These are phyloP conservation scores for Phataginus tricuspis DNA, from an alignment of 2,797 vertebrate genomes.

Conservation along the genomic window DNA sequence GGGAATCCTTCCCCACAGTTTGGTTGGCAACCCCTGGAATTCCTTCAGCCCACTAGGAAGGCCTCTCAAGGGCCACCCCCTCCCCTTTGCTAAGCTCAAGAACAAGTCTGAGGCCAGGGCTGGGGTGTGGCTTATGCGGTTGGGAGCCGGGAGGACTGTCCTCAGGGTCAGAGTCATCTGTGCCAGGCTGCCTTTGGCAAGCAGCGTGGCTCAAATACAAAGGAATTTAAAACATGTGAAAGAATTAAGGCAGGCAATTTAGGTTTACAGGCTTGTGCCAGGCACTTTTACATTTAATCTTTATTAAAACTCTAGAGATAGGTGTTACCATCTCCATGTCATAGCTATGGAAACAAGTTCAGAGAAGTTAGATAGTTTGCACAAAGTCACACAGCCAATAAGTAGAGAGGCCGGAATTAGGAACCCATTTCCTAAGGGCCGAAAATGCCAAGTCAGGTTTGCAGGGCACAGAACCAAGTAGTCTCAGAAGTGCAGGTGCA, in stretches of 20 bases:
- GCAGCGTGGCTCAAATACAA: not conserved
- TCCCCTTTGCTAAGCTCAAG: not conserved
- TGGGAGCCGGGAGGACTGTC: not conserved
- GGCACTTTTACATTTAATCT: not conserved
- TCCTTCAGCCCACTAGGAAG: not conserved
- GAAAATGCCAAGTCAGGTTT: slow-evolving; percentile 54
- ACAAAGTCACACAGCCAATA: slow-evolving; percentile 28
- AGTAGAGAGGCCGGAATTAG: slow-evolving; percentile 11
- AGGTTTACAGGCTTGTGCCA: not conserved
- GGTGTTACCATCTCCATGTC: not conserved
- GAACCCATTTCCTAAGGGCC: slow-evolving; percentile 12
- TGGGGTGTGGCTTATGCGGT: not conserved
- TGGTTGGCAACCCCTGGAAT: not conserved
- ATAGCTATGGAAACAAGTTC: not conserved
- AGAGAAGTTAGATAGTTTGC: slow-evolving; percentile 54
- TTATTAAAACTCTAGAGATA: not conserved
- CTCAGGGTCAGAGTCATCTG: not conserved
- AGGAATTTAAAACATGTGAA: not conserved
- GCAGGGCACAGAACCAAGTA: slow-evolving; percentile 30
- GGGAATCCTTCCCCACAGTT: not conserved
- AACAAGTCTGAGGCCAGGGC: not conserved
- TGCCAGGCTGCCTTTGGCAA: not conserved
- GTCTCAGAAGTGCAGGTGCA: slow-evolving; percentile 29
- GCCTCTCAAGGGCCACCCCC: too few relatives aligned
- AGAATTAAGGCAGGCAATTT: not conserved